Conservation (phyloP, 2,888 invertebrate genomes). For the Himalopsyche kuldschensis region DNA sequence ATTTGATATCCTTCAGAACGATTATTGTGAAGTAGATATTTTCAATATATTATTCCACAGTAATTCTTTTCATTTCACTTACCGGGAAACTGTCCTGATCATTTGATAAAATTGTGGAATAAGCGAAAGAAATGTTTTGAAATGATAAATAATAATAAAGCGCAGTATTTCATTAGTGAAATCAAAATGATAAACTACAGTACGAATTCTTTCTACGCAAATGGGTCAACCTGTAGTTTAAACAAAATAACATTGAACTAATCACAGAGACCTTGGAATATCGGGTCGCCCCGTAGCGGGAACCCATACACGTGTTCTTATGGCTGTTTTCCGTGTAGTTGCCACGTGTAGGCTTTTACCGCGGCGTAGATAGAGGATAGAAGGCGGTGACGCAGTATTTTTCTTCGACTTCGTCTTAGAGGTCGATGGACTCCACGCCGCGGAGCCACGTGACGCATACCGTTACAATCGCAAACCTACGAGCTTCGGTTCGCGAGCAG, state of each 20-base stretch:
- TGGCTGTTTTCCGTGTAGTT: background rate
- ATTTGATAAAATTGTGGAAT: no score
- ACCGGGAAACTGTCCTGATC: no score
- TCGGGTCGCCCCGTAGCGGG: background rate
- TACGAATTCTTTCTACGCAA: background rate
- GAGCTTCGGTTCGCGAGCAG: background rate
- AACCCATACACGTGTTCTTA: background rate
- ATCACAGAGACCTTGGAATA: background rate
- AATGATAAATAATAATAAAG: no score
- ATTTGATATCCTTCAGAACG: no score
- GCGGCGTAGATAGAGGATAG: background rate
- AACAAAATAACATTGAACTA: background rate
- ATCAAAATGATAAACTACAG: no score
- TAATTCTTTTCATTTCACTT: no score
- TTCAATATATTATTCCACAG: no score
- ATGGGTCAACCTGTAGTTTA: background rate
- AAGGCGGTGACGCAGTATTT: background rate
- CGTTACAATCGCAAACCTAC: slow-evolving; percentile 34
- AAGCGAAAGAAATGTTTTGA: no score
- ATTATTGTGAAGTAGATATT: no score
- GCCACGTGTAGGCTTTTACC: background rate
- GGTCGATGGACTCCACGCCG: background rate
- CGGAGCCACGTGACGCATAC: slow-evolving; percentile 32
- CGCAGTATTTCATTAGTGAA: no score
- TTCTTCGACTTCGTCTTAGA: background rate